Percentiles rank a stretch among this genome's conserved stretches.
These are phyloP conservation scores for Oryzias dopingdopingensis DNA, from an alignment of 2,797 vertebrate genomes.

Conservation along the genomic window DNA sequence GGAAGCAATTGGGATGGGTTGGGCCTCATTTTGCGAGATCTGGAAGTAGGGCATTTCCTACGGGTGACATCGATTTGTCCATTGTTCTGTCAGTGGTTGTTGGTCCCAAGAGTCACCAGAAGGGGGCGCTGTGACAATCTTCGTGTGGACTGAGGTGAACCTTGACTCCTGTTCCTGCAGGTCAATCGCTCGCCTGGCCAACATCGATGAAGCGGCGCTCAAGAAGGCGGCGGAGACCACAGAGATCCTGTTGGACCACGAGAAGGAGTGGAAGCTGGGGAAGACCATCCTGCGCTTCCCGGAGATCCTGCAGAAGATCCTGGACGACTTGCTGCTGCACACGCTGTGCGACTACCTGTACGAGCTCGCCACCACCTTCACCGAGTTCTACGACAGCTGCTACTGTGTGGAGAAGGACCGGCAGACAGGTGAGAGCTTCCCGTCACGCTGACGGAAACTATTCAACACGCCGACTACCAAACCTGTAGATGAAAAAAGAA, in stretches of 20 bases:
- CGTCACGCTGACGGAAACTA: too few species aligned
- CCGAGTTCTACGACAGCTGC: conserved; percentile 97
- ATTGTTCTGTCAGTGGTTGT: too few species aligned
- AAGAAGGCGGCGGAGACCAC: conserved; percentile 83
- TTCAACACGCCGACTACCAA: too few species aligned
- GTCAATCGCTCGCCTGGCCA: conserved; percentile 92
- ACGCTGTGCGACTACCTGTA: conserved; percentile 95
- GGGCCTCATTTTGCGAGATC: too few species aligned
- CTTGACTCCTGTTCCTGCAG: conserved; percentile 56
- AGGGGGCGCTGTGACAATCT: accelerated
- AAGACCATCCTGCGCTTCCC: conserved; percentile 94
- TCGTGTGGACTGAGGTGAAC: accelerated
- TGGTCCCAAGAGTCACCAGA: too few species aligned
- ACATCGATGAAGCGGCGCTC: conserved; percentile 81
- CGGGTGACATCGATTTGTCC: too few species aligned
- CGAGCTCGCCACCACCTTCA: conserved; percentile 96
- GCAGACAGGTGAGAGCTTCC: conserved; percentile 77
- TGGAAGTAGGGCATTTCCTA: too few species aligned
- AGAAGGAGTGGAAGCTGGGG: conserved; percentile 96
- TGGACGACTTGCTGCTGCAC: conserved; percentile 92
- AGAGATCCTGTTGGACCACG: conserved; percentile 86
- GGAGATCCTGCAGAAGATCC: conserved; percentile 91
- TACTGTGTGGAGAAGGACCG: conserved; percentile 98
- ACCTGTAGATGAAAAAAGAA: too few species aligned
- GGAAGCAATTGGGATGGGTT: too few species aligned